These are phyloP conservation scores for Drosophila erecta DNA, from an alignment of 1,140 invertebrate species.

Conservation along the genomic window DNA sequence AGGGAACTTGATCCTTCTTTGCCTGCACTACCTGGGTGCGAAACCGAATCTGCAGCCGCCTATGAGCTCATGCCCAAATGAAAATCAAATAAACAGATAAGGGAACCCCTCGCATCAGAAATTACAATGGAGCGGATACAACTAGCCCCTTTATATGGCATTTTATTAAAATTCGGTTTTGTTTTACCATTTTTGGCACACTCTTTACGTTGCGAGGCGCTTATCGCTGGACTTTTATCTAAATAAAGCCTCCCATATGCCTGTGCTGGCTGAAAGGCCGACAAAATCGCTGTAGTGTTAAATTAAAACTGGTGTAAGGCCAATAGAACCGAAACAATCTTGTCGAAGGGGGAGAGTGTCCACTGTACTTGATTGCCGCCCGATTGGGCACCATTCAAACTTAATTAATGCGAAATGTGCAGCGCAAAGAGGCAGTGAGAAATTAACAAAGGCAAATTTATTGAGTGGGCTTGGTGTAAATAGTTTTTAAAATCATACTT, in stretches of 20 bases:
- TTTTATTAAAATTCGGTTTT: neutral
- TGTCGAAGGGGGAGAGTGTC: neutral
- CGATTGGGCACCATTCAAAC: slow-evolving; percentile 44
- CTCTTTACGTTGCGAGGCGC: slow-evolving; percentile 25
- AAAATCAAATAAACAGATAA: slow-evolving; percentile 72
- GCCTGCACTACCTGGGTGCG: slow-evolving; percentile 27
- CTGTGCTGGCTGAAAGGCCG: slow-evolving; percentile 36
- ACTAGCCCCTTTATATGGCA: slow-evolving; percentile 24
- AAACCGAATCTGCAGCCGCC: slow-evolving; percentile 52
- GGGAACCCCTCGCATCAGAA: slow-evolving; percentile 15
- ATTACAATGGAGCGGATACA: slow-evolving; percentile 37
- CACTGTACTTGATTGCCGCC: slow-evolving; percentile 47
- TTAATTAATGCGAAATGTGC: slow-evolving; percentile 49
- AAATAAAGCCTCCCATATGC: slow-evolving; percentile 50
- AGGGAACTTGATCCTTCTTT: slow-evolving; percentile 57
- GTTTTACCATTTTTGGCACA: slow-evolving; percentile 42
- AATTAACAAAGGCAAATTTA: slow-evolving; percentile 39
- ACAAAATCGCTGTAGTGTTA: slow-evolving; percentile 79
- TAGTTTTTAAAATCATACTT: slow-evolving; percentile 40
- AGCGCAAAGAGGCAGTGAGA: slow-evolving; percentile 12
- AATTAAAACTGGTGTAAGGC: slow-evolving; percentile 49
- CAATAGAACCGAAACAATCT: neutral
- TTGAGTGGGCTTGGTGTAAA: slow-evolving; percentile 33
- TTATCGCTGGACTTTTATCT: slow-evolving; percentile 67
- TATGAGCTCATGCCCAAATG: slow-evolving; percentile 62